phyloP scores from a whole-genome alignment of 2,113 vertebrate genomes.

The Recurvirostra avosetta region DNA sequence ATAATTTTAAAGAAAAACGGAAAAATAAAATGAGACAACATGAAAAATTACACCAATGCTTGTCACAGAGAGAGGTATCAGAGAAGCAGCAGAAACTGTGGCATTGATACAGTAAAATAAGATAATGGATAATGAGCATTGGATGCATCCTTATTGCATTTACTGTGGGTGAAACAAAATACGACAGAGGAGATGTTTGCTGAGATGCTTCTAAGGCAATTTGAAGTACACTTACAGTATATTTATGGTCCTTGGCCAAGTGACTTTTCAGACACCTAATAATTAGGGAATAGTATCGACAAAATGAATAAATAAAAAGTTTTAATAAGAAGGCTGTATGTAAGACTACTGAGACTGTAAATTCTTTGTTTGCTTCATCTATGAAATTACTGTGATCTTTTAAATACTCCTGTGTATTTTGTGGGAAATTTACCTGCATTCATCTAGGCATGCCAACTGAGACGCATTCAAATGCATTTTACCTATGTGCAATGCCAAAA shows the following conservation, averaged over 20 bases:
- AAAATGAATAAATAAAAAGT: background rate
- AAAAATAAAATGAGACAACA: background rate
- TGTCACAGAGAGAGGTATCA: background rate
- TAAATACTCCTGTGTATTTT: background rate
- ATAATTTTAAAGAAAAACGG: background rate
- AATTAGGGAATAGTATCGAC: background rate
- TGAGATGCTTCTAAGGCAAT: background rate
- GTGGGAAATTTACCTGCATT: background rate
- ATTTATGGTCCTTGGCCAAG: background rate
- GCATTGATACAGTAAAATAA: background rate
- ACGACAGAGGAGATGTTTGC: background rate
- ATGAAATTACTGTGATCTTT: background rate
- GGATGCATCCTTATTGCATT: background rate
- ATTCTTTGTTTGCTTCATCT: background rate
- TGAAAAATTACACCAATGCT: background rate
- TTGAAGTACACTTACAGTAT: background rate
- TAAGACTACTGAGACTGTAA: background rate
- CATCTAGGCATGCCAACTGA: background rate
- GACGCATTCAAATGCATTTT: background rate
- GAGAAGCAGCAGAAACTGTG: background rate
- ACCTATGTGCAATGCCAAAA: background rate
- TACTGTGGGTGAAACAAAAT: background rate
- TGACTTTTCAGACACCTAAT: background rate
- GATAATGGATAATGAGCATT: background rate
- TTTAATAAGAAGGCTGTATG: background rate